Conservation (phyloP, 2,113 vertebrate genomes). For the Grallaria varia region DNA sequence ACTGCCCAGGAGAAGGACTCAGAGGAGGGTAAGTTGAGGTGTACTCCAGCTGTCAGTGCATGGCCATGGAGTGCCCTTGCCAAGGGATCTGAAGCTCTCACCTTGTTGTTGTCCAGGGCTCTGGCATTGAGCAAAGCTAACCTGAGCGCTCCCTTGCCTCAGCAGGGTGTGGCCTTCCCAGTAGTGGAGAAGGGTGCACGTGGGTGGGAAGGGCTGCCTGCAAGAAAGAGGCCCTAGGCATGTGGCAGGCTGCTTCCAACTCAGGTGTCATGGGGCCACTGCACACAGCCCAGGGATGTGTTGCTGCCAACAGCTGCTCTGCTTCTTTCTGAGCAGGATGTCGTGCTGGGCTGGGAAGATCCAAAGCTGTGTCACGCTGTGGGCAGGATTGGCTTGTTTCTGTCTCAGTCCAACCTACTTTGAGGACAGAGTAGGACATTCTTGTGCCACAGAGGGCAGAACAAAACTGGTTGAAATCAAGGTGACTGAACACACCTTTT, state of each 20-base stretch:
- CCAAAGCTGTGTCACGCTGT: background rate
- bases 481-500: background rate
- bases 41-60: background rate
- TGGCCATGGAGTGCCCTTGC: background rate
- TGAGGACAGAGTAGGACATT: background rate
- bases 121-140: background rate
- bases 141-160: background rate
- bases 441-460: fast-evolving
- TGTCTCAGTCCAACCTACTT: background rate
- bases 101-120: background rate
- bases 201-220: background rate
- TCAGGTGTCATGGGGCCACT: background rate
- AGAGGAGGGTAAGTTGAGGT: conserved; percentile 52
- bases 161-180: background rate
- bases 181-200: background rate
- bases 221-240: background rate
- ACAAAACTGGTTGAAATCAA: background rate
- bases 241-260: background rate
- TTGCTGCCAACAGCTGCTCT: background rate
- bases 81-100: background rate
- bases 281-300: background rate
- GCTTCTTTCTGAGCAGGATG: background rate
- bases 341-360: background rate
- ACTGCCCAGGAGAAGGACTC: conserved; percentile 42
- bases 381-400: background rate